A percentile compares a stretch with the other conserved stretches of the same genome.
Evolutionary conservation across 1,140 invertebrate species (phyloP).

Genomic region (Phthorimaea operculella): DNA sequence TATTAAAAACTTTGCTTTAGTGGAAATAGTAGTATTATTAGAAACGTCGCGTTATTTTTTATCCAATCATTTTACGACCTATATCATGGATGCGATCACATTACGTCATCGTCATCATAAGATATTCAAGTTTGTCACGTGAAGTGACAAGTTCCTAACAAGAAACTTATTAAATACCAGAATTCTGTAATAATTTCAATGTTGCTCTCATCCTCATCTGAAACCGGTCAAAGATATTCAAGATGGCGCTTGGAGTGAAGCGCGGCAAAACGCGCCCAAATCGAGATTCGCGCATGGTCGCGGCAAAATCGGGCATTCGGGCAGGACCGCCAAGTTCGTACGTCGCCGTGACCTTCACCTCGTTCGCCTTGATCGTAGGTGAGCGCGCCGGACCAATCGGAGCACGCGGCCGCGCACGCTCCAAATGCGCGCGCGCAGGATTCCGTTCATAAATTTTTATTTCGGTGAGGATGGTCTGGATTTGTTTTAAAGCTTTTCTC

Average conservation of each 20-base stretch:
- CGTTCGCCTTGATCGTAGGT: slow-evolving; percentile 38
- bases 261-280: slow-evolving; percentile 14
- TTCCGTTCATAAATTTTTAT: not conserved
- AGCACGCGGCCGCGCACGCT: slow-evolving; percentile 24
- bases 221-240: slow-evolving; percentile 49
- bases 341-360: slow-evolving; percentile 52
- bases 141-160: too few species aligned
- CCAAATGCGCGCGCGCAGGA: not conserved
- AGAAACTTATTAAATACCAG: too few species aligned
- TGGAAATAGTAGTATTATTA: too few species aligned
- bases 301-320: not conserved
- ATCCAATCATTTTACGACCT: too few species aligned
- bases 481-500: too few species aligned
- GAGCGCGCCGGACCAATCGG: slow-evolving; percentile 26
- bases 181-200: too few species aligned
- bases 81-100: too few species aligned
- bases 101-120: too few species aligned
- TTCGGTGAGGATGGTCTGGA: too few species aligned
- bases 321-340: not conserved
- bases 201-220: slow-evolving; percentile 9
- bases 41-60: too few species aligned
- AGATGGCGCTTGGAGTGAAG: slow-evolving; percentile 28
- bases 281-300: slow-evolving; percentile 41
- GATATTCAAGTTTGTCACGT: too few species aligned
- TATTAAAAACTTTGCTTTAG: too few species aligned